Evolutionary conservation across 2,888 invertebrate genomes (phyloP).

Genomic region (Eupithecia subfuscata): DNA sequence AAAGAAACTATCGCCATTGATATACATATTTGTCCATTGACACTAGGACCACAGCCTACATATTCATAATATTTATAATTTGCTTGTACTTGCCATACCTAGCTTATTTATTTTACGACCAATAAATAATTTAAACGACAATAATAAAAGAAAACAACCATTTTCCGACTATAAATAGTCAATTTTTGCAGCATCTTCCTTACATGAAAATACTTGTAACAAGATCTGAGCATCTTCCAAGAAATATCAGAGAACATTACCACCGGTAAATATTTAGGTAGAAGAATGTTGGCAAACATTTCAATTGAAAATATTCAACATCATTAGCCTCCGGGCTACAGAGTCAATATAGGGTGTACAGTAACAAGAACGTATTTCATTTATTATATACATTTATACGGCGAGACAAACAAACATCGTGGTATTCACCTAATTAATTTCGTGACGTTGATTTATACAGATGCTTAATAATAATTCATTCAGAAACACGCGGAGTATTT

Average conservation of each 20-base stretch:
- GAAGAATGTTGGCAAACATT: conserved; percentile 31
- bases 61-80: background rate
- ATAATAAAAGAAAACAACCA: background rate
- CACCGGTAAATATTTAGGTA: conserved; percentile 17
- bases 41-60: too few relatives aligned
- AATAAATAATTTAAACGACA: background rate
- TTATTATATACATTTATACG: background rate
- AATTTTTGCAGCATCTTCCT: background rate
- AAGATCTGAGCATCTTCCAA: background rate
- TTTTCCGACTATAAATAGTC: background rate
- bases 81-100: background rate
- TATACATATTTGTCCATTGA: too few relatives aligned
- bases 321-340: conserved; percentile 26
- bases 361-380: background rate
- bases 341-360: conserved; percentile 7
- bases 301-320: conserved; percentile 32
- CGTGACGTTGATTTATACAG: background rate
- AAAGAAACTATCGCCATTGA: too few relatives aligned
- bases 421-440: background rate
- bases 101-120: background rate
- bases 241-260: conserved; percentile 3
- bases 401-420: background rate
- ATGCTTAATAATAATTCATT: background rate
- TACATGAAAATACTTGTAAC: background rate
- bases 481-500: too few relatives aligned